Evolutionary conservation across 2,113 vertebrate genomes (phyloP), one percentile per base, ranked within the genome.

Genomic region (Planiliza haematocheilus): DNA sequence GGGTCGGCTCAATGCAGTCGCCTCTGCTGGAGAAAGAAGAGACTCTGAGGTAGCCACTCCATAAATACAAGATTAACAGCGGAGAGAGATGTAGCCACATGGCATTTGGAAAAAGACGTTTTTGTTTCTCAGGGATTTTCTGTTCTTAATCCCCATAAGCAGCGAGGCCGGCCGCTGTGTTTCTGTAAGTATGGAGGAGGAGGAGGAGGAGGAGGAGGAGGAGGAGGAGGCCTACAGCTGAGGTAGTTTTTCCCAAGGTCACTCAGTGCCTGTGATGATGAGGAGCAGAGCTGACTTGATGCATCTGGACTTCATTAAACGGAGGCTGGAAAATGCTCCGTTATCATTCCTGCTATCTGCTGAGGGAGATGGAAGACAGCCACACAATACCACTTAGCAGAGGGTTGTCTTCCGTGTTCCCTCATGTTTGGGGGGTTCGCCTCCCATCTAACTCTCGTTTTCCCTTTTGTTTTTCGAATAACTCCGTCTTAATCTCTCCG

Each of bases 281-380:
- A 88, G 79, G 80, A 88, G 81, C 83, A 73, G 82, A 82, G 61
- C 81, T 74, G 80, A 79, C 80, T 77, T 46, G 49, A 63, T 70
- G 39, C 86, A 91, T 90, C 90, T 91, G 90, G 88, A 83, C 86
- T 83, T 82, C 75, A 86, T 92, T 86, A 91, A 7, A 45, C n/a
- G 14, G 59, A 79, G 70, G 51, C 76, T 85, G 82, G 81, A 91
- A 79, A 76, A 70, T 38, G 49, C 70, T 67, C n/a, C 20, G 55
- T 79, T 81, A 81, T 87, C 83, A 77, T 82, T 83, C 79, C 77
- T 73, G 46, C 80, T 87, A 75, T 89, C 84, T 86, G 87, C 84
- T 73, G 67, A 86, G 69, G 71, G 72, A 83, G 83, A 82, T 69
- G 70, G 83, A 80, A 77, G 74, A 78, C 70, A 77, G 80, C 69